phyloP scores from a whole-genome alignment of 1,140 invertebrate species.

The Phocides pigmalion region DNA sequence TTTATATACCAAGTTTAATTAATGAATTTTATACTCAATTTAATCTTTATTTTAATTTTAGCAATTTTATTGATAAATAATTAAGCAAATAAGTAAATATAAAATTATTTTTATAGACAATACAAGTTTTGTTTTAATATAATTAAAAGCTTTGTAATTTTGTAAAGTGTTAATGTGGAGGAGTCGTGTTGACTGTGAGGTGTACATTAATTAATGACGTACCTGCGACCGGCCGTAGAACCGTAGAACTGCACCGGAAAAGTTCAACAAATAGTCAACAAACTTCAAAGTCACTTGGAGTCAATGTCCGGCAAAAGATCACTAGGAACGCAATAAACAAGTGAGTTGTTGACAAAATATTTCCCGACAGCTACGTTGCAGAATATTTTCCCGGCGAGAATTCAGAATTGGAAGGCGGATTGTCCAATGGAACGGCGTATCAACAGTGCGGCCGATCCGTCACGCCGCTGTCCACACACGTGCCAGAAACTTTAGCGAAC shows the following conservation, averaged over 20 bases:
- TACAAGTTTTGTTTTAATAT: neutral
- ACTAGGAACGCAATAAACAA: constrained; percentile 50
- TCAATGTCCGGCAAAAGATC: constrained; percentile 65
- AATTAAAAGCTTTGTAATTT: constrained; percentile 6
- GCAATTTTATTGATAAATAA: too few relatives aligned
- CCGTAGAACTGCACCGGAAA: constrained; percentile 40
- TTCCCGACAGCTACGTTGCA: constrained; percentile 36
- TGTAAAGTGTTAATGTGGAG: neutral
- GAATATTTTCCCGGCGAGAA: constrained; percentile 33
- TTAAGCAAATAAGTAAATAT: too few relatives aligned
- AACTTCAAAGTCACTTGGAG: constrained; percentile 69
- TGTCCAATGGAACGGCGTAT: constrained; percentile 51
- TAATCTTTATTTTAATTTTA: too few relatives aligned
- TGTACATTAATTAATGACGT: constrained; percentile 41
- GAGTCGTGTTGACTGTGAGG: neutral
- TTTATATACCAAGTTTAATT: too few relatives aligned
- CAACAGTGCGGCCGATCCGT: constrained; percentile 61
- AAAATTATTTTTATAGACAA: too few relatives aligned
- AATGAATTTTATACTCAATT: too few relatives aligned
- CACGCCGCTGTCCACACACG: constrained; percentile 65
- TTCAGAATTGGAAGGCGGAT: constrained; percentile 38
- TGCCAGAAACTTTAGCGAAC: constrained; percentile 63
- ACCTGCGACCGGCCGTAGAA: constrained; percentile 49
- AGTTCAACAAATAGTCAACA: constrained; percentile 64
- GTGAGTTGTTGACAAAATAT: constrained; percentile 50